Evolutionary conservation across 2,113 vertebrate species (phyloP), one percentile per base, ranked within the genome.

Genomic region (Xenopus tropicalis): DNA sequence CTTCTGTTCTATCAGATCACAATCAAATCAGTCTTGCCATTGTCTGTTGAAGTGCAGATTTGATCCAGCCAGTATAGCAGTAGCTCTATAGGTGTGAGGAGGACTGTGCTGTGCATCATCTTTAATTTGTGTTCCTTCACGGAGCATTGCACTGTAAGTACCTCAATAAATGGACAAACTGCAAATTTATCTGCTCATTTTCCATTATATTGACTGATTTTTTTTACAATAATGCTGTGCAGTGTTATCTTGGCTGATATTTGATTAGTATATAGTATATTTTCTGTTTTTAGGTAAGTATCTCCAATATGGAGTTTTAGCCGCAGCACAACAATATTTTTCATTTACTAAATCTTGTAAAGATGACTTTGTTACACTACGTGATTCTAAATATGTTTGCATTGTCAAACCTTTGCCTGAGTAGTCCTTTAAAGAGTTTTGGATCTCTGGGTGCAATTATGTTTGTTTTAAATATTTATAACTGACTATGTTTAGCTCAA

Each of bases 91-190:
- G 94, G 90, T 91, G 88, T 95, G 92, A 92, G 91, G 91, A 93
- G 93, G 92, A 91, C 91, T 93, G 91, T 91, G 92, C 94, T 92
- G 92, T 94, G 88, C 94, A 84, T 92, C 94, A 90, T 91, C 95
- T 93, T 89, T 93, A 93, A 94, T 90, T 37, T 91, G 83, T 91
- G 94, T 96, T 94, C 93, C 93, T 94, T 92, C 91, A 93, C 89
- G 90, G 91, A 92, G 91, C 90, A 91, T 90, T 94, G 91, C 94
- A 92, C 93, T 98, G 96, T 98, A 98, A 98, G 97, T 99, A 99
- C 96, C 93, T 93, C 87, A 88, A 89, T 90, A 89, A 90, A 90
- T 91, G 81, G 90, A 89, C 91, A 86, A 90, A 90, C 90, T 92
- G 90, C 87, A 90, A 91, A 88, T 90, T 90, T 89, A 86, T 90